Base-by-base conservation (phyloP, 2,888 invertebrate genomes). In the Cepaea hortensis region DNA sequence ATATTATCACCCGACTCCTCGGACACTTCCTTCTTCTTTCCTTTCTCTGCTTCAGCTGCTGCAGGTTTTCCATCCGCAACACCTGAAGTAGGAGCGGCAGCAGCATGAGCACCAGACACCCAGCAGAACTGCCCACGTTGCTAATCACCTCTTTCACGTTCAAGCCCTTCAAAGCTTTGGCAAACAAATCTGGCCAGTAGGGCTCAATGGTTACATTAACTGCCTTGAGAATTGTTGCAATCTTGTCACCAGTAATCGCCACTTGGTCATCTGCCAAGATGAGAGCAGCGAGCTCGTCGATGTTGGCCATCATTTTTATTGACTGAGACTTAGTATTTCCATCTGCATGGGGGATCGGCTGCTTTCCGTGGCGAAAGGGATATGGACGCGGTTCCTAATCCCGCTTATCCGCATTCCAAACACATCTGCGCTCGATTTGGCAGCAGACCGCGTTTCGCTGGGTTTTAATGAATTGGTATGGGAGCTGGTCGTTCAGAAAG, bases 151-250 rank as follows among this genome's bases (percentile, higher is more conserved):
- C 97, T 93, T 97, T 98, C 86, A 99, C 96, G 94, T 98, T 98
- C 90, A 99, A 95, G 90, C 98, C 98, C 95, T 99, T 98, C 91
- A 99, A 95, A 72, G 99, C 98, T 95, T 99, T 98, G 90, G 99
- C 98, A 95, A 99, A 99, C 87, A 99, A 96, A 81, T 93, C 98
- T 76, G 99, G 98, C 99, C 99, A 99, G 96, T 98, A 99, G 35
- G 99, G 98, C 95, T 99, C 99, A 75, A 99, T 97, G 90, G 98
- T 97, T 88, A 99, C 98, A 94, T 96, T 96, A 91, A 99, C 99
- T 80, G 99, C 99, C 95, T 99, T 99, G 94, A 99, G 95, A 94
- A 99, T 97, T 90, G 99, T 98, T 91, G 97, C 96, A 95, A 99
- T 98, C 95, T 99, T 99, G 94, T 99, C 99, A 93, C 97, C 97